Conservation (phyloP, 2,888 invertebrate species). For the Amphipyra berbera region DNA sequence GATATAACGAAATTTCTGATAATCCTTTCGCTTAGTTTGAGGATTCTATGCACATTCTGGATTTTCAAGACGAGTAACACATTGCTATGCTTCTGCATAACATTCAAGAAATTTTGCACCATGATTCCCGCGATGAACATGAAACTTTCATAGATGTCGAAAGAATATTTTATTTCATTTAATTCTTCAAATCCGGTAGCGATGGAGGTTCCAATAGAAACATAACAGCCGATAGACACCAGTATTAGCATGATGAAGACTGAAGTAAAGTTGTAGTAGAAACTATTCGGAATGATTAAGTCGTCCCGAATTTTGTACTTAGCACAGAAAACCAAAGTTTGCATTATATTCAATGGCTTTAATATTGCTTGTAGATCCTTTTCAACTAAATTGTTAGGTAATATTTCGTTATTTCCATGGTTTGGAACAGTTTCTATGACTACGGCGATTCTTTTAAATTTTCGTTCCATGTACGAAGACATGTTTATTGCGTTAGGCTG, state of each 20-base stretch:
- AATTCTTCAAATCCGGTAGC: neutral
- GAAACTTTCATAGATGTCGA: neutral
- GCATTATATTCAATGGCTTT: constrained; percentile 33
- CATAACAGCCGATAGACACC: neutral
- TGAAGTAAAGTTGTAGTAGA: constrained; percentile 15
- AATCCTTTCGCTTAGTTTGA: too few species aligned
- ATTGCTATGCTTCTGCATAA: too few species aligned
- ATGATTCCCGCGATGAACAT: too few species aligned
- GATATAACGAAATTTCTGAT: too few species aligned
- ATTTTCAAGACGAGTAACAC: too few species aligned
- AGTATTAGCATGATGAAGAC: neutral
- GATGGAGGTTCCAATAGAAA: neutral
- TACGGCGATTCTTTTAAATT: neutral
- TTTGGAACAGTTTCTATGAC: neutral
- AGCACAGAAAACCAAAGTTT: constrained; percentile 32
- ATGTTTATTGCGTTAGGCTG: neutral
- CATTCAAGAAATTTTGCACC: too few species aligned
- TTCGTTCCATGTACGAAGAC: neutral
- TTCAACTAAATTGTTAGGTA: constrained; percentile 6
- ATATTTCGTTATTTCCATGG: neutral
- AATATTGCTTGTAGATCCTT: constrained; percentile 23
- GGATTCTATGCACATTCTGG: too few species aligned
- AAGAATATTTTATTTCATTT: neutral
- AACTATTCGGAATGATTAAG: constrained; percentile 13
- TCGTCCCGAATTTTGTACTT: constrained; percentile 26